Conservation (phyloP, 2,888 invertebrate genomes). For the Cantharis rufa region DNA sequence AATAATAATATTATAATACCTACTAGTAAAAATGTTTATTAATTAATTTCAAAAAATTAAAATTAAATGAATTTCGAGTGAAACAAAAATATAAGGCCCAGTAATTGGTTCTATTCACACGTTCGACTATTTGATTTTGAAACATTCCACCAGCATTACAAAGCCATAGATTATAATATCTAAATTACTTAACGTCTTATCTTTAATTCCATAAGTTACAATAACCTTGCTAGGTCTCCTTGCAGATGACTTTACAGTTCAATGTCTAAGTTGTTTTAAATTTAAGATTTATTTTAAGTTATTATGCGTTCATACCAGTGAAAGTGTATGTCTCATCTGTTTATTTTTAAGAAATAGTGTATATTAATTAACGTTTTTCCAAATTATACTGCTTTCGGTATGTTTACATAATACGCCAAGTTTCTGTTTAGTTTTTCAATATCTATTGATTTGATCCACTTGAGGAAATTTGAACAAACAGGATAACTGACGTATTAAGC, state of each 20-base stretch:
- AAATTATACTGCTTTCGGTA: not conserved
- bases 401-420: not conserved
- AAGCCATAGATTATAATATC: not conserved
- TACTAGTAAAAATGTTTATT: too few species aligned
- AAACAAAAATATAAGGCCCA: too few species aligned
- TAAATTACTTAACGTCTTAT: not conserved
- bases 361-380: not conserved
- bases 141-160: not conserved
- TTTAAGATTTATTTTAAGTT: not conserved
- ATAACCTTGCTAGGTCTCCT: constrained; percentile 1
- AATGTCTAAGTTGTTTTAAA: not conserved
- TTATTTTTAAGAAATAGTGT: not conserved
- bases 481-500: not conserved
- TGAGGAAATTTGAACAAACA: not conserved
- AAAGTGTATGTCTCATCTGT: not conserved
- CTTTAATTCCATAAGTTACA: not conserved
- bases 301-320: not conserved
- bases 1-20: too few species aligned
- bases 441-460: not conserved
- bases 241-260: not conserved
- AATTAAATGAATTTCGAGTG: too few species aligned
- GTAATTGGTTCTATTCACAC: not conserved
- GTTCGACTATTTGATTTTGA: not conserved
- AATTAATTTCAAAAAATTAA: too few species aligned
- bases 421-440: not conserved